A percentile compares a stretch with the other conserved stretches of the same genome.
phyloP scores from a whole-genome alignment of 2,113 vertebrate genomes.

The Himantopus leucocephalus region DNA sequence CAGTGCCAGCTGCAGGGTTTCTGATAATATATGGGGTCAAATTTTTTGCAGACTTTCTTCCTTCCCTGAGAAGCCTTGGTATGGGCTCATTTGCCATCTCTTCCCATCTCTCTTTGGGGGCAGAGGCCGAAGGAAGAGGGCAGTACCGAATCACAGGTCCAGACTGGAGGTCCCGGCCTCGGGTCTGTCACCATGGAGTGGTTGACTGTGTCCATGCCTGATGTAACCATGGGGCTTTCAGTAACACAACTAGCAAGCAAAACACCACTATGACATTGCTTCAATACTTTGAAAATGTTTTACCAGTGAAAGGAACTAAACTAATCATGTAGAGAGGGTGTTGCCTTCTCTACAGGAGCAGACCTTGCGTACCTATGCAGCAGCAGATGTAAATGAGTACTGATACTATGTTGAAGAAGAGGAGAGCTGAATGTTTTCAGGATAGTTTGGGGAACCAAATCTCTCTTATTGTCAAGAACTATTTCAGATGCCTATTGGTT shows the following conservation, averaged over 20 bases:
- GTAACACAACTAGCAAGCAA: background rate
- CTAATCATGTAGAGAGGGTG: background rate
- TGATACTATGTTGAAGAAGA: background rate
- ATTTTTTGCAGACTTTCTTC: background rate
- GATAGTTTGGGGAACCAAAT: background rate
- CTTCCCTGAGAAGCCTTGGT: background rate
- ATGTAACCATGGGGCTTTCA: background rate
- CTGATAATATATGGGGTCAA: background rate
- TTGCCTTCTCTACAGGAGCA: background rate
- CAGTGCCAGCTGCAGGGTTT: background rate
- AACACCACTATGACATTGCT: background rate
- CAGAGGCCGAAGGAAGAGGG: background rate
- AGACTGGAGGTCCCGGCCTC: background rate
- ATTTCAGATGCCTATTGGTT: background rate
- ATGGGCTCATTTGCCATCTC: background rate
- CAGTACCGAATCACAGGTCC: background rate
- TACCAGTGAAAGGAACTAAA: background rate
- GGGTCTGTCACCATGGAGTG: fast-evolving
- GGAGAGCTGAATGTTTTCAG: background rate
- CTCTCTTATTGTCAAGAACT: background rate
- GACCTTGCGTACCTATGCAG: background rate
- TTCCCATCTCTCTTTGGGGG: background rate
- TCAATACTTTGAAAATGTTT: background rate
- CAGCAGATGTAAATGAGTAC: background rate
- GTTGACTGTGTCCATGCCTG: background rate